phyloP scores from a whole-genome alignment of 2,113 vertebrate genomes.

The Microcebus lehilahytsara region DNA sequence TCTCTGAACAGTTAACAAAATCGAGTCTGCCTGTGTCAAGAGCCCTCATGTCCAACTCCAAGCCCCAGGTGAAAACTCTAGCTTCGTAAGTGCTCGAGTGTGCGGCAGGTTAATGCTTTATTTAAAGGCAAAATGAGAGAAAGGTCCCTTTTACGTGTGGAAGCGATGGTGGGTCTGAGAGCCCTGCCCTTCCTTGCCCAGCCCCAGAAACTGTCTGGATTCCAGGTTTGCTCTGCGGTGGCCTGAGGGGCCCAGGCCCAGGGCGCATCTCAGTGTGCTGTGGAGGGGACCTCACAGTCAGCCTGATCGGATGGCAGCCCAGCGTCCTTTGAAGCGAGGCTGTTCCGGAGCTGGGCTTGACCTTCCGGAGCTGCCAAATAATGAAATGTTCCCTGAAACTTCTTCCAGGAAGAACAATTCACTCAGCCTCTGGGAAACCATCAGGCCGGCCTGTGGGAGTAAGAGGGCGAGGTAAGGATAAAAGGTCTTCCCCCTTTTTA shows the following conservation, averaged over 20 bases:
- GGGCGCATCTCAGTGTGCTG: neutral
- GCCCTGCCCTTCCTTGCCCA: neutral
- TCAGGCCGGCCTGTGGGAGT: conserved; percentile 36
- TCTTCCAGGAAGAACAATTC: conserved; percentile 62
- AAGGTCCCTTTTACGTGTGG: neutral
- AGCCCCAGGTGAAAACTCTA: neutral
- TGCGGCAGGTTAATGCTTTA: neutral
- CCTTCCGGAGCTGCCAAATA: conserved; percentile 31
- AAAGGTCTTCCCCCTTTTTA: neutral
- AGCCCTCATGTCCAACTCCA: neutral
- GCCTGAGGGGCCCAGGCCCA: no score
- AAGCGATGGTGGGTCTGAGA: neutral
- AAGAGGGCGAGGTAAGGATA: conserved; percentile 30
- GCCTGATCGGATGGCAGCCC: neutral
- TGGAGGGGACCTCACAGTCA: neutral
- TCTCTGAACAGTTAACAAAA: conserved; percentile 14
- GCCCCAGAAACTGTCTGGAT: no score
- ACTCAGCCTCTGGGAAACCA: conserved; percentile 49
- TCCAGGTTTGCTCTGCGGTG: neutral
- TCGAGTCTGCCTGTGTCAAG: neutral
- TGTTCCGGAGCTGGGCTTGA: conserved; percentile 28
- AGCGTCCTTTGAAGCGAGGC: neutral
- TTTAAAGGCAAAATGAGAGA: neutral
- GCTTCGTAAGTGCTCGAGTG: neutral
- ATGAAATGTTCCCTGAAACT: conserved; percentile 34